Conservation (phyloP, 2,113 vertebrate species). For the Echinops telfairi region DNA sequence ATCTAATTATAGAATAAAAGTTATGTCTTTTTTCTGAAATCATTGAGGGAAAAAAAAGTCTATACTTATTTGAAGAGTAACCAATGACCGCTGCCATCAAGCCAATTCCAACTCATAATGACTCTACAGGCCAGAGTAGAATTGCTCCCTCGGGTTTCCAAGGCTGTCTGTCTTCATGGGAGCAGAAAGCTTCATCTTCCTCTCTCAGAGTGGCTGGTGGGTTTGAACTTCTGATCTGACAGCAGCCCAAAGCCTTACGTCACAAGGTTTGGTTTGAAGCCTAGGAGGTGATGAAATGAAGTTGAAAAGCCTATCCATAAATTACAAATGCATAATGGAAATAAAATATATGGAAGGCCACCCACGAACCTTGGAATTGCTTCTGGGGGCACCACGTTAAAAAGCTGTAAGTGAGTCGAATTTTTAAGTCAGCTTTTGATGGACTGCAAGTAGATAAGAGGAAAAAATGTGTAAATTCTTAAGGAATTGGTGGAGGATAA, state of each 20-base stretch:
- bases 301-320: constrained; percentile 31
- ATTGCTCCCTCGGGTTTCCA: too few species aligned
- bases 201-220: too few species aligned
- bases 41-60: background rate
- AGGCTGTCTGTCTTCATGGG: too few species aligned
- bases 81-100: too few species aligned
- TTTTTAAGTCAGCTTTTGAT: constrained; percentile 43
- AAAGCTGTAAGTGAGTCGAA: too few species aligned
- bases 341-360: background rate
- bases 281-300: constrained; percentile 14
- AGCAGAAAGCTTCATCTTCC: too few species aligned
- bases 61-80: constrained; percentile 14
- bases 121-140: too few species aligned
- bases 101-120: too few species aligned
- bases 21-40: constrained; percentile 30
- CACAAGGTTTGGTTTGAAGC: constrained; percentile 5
- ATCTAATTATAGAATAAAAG: background rate
- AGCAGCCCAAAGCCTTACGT: too few species aligned
- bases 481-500: background rate
- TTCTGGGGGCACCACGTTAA: background rate
- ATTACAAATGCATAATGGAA: constrained; percentile 18
- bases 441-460: background rate
- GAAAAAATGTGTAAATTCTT: constrained; percentile 5
- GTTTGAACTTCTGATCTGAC: too few species aligned
- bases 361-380: constrained; percentile 36